A percentile compares a stretch with the other conserved stretches of the same genome.
phyloP scores from a whole-genome alignment of 2,888 invertebrate genomes.

The Hydrotaea cyrtoneurina region DNA sequence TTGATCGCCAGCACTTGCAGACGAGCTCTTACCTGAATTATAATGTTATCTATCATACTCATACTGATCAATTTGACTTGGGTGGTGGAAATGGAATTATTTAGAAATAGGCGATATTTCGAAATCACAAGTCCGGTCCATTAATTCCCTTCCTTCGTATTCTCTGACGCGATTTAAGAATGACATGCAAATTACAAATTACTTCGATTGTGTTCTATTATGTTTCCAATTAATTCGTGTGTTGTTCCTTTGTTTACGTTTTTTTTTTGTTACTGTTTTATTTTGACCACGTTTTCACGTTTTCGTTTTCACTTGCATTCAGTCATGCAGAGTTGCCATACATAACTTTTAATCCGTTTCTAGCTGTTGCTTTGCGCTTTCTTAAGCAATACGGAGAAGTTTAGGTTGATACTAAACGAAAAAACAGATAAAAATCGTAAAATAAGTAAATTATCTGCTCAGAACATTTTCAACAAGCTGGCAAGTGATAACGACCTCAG shows the following conservation, averaged over 20 bases:
- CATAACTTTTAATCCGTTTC: no score
- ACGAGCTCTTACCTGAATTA: slow-evolving; percentile 85
- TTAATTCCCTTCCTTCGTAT: not conserved
- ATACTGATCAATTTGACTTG: slow-evolving; percentile 67
- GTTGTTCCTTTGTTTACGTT: slow-evolving; percentile 31
- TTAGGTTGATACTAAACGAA: no score
- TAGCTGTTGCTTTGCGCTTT: no score
- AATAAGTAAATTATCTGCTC: no score
- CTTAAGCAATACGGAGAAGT: no score
- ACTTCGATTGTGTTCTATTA: not conserved
- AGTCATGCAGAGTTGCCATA: no score
- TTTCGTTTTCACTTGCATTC: no score
- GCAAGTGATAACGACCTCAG: no score
- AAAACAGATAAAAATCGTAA: no score
- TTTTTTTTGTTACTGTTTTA: slow-evolving; percentile 38
- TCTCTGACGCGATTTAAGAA: not conserved
- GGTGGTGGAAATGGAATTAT: not conserved
- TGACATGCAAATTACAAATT: slow-evolving; percentile 53
- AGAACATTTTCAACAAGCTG: no score
- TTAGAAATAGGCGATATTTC: not conserved
- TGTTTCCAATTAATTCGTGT: slow-evolving; percentile 51
- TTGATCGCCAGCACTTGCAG: slow-evolving; percentile 87
- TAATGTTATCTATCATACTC: slow-evolving; percentile 83
- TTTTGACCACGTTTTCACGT: slow-evolving; percentile 39
- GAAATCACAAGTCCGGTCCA: not conserved